Percentiles rank a stretch among this genome's conserved stretches.
These are phyloP conservation scores for Hippoglossus stenolepis DNA, from an alignment of 2,113 vertebrate genomes.

Conservation along the genomic window DNA sequence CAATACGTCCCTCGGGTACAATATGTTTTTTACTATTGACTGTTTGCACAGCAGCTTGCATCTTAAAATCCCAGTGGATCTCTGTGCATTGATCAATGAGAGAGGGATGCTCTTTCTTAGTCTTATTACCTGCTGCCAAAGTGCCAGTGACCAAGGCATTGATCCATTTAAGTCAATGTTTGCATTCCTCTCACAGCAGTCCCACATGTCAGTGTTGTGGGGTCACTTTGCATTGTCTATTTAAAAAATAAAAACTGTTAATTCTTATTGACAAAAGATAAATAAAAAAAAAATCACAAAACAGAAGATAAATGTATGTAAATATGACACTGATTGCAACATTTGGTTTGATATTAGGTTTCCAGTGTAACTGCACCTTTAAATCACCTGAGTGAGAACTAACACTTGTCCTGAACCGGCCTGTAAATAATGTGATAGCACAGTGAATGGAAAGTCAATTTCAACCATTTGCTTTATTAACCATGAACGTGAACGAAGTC, in stretches of 20 bases:
- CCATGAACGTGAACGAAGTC: conserved; percentile 54
- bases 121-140: conserved; percentile 12
- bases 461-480: conserved; percentile 65
- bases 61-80: conserved; percentile 35
- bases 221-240: neutral
- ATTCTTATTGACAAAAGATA: neutral
- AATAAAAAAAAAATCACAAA: neutral
- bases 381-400: neutral
- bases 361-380: neutral
- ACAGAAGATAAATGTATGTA: neutral
- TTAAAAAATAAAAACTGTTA: neutral
- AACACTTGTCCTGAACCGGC: neutral
- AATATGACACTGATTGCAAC: neutral
- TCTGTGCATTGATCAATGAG: conserved; percentile 13
- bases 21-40: conserved; percentile 21
- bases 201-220: neutral
- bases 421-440: conserved; percentile 37
- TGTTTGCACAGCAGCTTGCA: conserved; percentile 6
- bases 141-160: conserved; percentile 15
- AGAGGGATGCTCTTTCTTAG: neutral
- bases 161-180: neutral
- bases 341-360: neutral
- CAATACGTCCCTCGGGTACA: conserved; percentile 10
- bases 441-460: conserved; percentile 59
- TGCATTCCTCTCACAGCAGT: neutral